A percentile compares a stretch with the other conserved stretches of the same genome.
These are phyloP conservation scores for Chlorops oryzae DNA, from an alignment of 1,140 invertebrate genomes.

Conservation along the genomic window DNA sequence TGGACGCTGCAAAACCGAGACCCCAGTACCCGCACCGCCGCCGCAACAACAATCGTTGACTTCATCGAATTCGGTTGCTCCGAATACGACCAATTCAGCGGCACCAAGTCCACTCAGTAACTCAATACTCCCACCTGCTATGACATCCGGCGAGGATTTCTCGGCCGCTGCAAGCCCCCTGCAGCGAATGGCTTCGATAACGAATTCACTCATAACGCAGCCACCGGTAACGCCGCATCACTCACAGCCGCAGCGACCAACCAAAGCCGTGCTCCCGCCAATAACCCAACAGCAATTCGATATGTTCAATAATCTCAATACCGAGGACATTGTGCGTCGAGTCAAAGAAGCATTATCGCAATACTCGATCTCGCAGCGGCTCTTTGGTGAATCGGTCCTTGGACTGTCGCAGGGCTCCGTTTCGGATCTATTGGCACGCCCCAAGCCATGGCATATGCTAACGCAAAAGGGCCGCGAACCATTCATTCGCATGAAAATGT, in stretches of 20 bases:
- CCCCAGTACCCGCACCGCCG: slow-evolving; percentile 58
- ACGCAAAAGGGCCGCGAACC: slow-evolving; percentile 95
- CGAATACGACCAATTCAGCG: slow-evolving; percentile 41
- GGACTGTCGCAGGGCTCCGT: slow-evolving; percentile 95
- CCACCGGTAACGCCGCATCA: slow-evolving; percentile 76
- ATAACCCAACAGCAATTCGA: slow-evolving; percentile 99
- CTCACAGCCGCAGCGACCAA: slow-evolving; percentile 72
- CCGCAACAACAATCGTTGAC: slow-evolving; percentile 52
- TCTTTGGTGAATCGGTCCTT: slow-evolving; percentile 96
- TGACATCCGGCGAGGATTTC: slow-evolving; percentile 71
- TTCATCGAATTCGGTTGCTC: slow-evolving; percentile 3
- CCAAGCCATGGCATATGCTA: slow-evolving; percentile 96
- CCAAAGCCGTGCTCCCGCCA: slow-evolving; percentile 92
- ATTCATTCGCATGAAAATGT: slow-evolving; percentile 98
- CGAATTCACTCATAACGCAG: slow-evolving; percentile 91
- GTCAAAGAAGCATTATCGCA: slow-evolving; percentile 97
- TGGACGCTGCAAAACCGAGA: slow-evolving; percentile 72
- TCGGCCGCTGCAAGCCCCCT: slow-evolving; percentile 81
- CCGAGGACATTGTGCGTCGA: slow-evolving; percentile 95
- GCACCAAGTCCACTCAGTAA: slow-evolving; percentile 74
- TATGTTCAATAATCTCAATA: slow-evolving; percentile 95
- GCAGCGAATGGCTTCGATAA: slow-evolving; percentile 95
- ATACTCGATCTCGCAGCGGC: slow-evolving; percentile 95
- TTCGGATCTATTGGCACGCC: slow-evolving; percentile 86
- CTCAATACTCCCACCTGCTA: slow-evolving; percentile 72